Percentiles rank a stretch among this genome's conserved stretches.
These are phyloP conservation scores for Oncorhynchus masou DNA, from an alignment of 2,113 vertebrate genomes.

Conservation along the genomic window DNA sequence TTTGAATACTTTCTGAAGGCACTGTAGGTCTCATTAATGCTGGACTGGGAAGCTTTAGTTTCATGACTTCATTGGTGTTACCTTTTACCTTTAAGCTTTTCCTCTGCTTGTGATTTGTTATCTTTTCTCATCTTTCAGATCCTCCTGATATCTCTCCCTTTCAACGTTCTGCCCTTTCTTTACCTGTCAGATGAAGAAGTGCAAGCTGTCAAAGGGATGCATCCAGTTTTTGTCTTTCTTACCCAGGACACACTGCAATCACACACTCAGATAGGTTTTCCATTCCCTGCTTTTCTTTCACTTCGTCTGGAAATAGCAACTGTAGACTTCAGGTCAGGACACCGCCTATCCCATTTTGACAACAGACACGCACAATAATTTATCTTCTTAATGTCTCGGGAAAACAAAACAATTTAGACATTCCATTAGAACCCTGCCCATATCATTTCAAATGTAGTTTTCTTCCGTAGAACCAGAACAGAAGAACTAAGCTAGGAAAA, in stretches of 20 bases:
- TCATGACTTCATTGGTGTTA: too few species aligned
- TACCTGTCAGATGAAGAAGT: slow-evolving; percentile 44
- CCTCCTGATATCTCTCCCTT: slow-evolving; percentile 59
- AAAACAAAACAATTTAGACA: not conserved
- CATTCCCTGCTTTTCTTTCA: slow-evolving; percentile 29
- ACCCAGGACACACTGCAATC: slow-evolving; percentile 40
- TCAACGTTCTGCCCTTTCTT: slow-evolving; percentile 62
- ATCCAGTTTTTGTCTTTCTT: slow-evolving; percentile 33
- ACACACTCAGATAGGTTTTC: slow-evolving; percentile 26
- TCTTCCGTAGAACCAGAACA: slow-evolving; percentile 24
- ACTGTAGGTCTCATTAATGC: not conserved
- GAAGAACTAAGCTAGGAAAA: not conserved
- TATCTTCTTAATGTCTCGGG: slow-evolving; percentile 33
- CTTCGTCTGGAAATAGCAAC: slow-evolving; percentile 33
- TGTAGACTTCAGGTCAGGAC: slow-evolving; percentile 42
- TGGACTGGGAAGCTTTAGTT: not conserved
- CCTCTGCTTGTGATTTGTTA: slow-evolving; percentile 48
- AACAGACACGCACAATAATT: slow-evolving; percentile 49
- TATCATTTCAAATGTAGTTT: slow-evolving; percentile 47
- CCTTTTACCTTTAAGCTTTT: not conserved
- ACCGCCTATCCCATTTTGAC: slow-evolving; percentile 28
- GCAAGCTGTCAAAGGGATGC: slow-evolving; percentile 35
- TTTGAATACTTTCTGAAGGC: not conserved
- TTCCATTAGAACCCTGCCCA: slow-evolving; percentile 48
- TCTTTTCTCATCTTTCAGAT: slow-evolving; percentile 53